Evolutionary conservation across 1,140 invertebrate species (phyloP), one percentile per base, ranked within the genome.

Genomic region (Mercenaria mercenaria): DNA sequence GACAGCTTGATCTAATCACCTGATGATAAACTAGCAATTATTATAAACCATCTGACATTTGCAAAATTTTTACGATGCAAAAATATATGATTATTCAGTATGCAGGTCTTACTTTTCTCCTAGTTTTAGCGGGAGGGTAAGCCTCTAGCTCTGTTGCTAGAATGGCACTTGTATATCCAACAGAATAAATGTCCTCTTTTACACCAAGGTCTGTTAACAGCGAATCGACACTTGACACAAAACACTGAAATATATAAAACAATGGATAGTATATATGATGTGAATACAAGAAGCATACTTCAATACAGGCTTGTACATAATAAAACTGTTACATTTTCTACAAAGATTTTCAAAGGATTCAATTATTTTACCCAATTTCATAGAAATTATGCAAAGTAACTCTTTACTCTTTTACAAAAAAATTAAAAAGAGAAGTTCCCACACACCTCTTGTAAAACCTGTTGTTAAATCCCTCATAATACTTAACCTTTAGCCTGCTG

Each of bases 151-250:
- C 97, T 41, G 97, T 96, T 82, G 97, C 97, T 59, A 97, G 90
- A 69, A 97, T 96, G 32, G 97, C 96, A 93, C 97, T 97, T 32
- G 97, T 97, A 56, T 96, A 95, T 23, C 97, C 97, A 91, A 97
- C 93, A 81, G 96, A 97, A 94, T 96, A 97, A 34, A 97, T 96
- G 92, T 97, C 97, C 91, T 97, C 97, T 90, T 96, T 97, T 1
- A 97, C 95, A 93, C 97, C 96, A 93, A 97, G 96, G 39, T 96
- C 96, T 32, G 96, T 95, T 82, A 97, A 95, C 74, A 97, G 94
- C 91, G 96, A 97, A 90, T 97, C 91, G 23, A 96, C 79, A 43
- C 88, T 90, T 61, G 90, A 90, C 13, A 94, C 89, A 56, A 95
- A 92, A 39, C 88, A 79, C 95, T 96, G 86, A 52, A 92, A 91